These are phyloP conservation scores for Boleophthalmus pectinirostris DNA, from an alignment of 2,113 vertebrate species.

Conservation along the genomic window DNA sequence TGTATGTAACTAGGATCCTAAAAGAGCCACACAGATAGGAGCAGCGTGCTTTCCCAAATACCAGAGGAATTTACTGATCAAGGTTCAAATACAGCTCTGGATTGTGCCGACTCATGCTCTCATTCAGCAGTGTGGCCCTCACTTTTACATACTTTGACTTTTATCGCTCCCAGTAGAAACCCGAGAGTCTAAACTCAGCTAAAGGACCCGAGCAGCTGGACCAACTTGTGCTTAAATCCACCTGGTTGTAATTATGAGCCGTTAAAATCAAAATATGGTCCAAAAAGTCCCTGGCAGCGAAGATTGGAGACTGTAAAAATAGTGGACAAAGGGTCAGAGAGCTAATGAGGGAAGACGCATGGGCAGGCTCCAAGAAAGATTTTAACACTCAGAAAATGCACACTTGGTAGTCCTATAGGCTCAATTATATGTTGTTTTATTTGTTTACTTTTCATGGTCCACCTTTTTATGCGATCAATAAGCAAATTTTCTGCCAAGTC, in stretches of 20 bases:
- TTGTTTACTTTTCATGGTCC: neutral
- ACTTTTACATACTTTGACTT: neutral
- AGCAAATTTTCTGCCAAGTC: neutral
- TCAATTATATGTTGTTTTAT: neutral
- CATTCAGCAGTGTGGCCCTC: slow-evolving; percentile 1
- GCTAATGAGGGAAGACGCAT: slow-evolving; percentile 5
- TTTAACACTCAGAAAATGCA: neutral
- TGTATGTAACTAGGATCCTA: neutral
- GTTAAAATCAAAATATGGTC: slow-evolving; percentile 9
- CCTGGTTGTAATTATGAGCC: slow-evolving; percentile 10
- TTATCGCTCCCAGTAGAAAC: neutral
- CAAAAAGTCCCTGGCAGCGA: slow-evolving; percentile 6
- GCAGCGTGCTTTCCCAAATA: slow-evolving; percentile 19
- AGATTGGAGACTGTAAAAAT: slow-evolving; percentile 4
- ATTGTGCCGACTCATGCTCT: slow-evolving; percentile 12
- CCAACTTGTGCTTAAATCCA: neutral
- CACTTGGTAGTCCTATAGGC: neutral
- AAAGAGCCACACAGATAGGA: neutral
- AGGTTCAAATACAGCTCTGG: slow-evolving; percentile 18
- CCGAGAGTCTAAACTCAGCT: neutral
- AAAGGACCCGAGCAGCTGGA: slow-evolving; percentile 2
- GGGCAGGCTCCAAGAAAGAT: neutral
- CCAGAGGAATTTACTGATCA: slow-evolving; percentile 41
- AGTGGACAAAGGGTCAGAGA: slow-evolving; percentile 9
- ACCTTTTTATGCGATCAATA: neutral